Evolutionary conservation across 2,888 invertebrate species (phyloP).

Genomic region (Ectropis crepuscularia): DNA sequence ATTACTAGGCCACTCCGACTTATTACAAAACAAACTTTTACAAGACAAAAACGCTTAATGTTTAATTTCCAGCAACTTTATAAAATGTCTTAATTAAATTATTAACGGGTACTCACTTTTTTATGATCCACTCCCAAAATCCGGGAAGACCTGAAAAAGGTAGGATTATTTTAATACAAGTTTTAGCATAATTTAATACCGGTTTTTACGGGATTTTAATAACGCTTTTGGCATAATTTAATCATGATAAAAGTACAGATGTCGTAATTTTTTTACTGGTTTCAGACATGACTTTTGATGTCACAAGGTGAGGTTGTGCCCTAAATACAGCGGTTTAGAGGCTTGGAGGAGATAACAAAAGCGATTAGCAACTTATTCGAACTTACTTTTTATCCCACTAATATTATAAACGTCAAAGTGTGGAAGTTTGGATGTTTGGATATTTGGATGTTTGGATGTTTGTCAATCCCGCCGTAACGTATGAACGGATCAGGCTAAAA

Average conservation of each 20-base stretch:
- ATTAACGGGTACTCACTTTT: conserved; percentile 47
- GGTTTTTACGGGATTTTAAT: conserved; percentile 15
- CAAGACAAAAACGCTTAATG: neutral
- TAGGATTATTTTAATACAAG: conserved; percentile 39
- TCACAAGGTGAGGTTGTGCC: conserved; percentile 1
- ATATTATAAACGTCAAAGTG: too few relatives aligned
- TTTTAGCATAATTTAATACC: conserved; percentile 34
- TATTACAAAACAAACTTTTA: too few relatives aligned
- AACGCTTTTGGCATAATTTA: conserved; percentile 20
- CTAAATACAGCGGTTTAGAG: too few relatives aligned
- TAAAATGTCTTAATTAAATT: conserved; percentile 29
- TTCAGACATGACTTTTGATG: conserved; percentile 16
- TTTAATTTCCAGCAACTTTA: conserved; percentile 8
- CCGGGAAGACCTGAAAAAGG: conserved; percentile 47
- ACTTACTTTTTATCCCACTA: too few relatives aligned
- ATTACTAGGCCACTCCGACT: too few relatives aligned
- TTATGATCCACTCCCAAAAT: conserved; percentile 39
- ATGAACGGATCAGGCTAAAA: too few relatives aligned
- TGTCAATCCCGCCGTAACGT: too few relatives aligned
- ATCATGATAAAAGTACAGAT: conserved; percentile 25
- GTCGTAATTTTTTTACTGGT: conserved; percentile 19
- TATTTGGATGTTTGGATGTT: too few relatives aligned
- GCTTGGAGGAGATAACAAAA: too few relatives aligned
- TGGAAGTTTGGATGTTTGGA: too few relatives aligned
- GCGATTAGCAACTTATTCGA: too few relatives aligned